A percentile compares a stretch with the other conserved stretches of the same genome.
phyloP scores from a whole-genome alignment of 1,140 invertebrate genomes.

The Agrypnia vestita region DNA sequence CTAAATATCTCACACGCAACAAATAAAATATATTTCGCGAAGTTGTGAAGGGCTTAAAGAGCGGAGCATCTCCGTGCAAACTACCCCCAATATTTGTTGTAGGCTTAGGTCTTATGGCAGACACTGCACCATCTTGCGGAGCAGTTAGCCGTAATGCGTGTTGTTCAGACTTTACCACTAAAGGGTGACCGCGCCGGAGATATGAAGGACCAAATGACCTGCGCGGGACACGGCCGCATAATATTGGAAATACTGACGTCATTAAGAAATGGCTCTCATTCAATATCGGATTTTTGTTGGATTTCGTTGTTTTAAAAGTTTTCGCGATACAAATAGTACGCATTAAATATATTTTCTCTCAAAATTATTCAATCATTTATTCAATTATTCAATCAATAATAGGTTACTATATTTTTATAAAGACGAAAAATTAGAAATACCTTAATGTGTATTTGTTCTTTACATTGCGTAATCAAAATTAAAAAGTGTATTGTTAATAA shows the following conservation, averaged over 20 bases:
- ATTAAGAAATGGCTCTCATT: not conserved
- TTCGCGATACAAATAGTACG: too few relatives aligned
- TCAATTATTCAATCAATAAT: too few relatives aligned
- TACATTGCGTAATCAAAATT: too few relatives aligned
- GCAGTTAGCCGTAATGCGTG: conserved; percentile 60
- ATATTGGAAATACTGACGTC: conserved; percentile 35
- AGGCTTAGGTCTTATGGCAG: conserved; percentile 24
- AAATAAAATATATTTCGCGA: too few relatives aligned
- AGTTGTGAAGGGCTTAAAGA: too few relatives aligned
- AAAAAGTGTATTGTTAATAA: too few relatives aligned
- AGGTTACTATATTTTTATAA: too few relatives aligned
- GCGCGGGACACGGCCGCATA: not conserved
- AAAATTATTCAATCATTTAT: too few relatives aligned
- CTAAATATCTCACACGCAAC: too few relatives aligned
- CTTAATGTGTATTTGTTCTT: too few relatives aligned
- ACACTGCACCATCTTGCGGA: conserved; percentile 59
- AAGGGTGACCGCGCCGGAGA: conserved; percentile 50
- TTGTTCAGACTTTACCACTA: conserved; percentile 58
- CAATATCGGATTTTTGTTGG: not conserved
- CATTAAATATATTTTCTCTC: too few relatives aligned
- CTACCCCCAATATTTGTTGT: conserved; percentile 20
- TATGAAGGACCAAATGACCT: conserved; percentile 37
- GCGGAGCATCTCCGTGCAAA: not conserved
- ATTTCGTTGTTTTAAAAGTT: not conserved
- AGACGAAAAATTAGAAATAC: too few relatives aligned